phyloP scores from a whole-genome alignment of 35 echinoderm and acorn worm genomes.

The Anneissia japonica region DNA sequence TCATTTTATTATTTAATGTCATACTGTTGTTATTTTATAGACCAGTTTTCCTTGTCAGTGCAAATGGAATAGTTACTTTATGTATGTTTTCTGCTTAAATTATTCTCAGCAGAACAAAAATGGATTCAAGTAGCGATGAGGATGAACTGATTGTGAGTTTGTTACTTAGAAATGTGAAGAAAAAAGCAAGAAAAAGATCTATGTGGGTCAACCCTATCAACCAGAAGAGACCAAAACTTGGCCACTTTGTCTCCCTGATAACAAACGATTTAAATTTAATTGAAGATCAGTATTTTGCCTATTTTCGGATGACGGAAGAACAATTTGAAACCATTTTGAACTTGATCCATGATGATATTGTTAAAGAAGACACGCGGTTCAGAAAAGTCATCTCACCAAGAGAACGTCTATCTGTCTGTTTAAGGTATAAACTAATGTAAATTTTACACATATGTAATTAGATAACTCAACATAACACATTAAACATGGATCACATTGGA shows the following conservation, averaged over 20 bases:
- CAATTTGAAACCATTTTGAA: neutral
- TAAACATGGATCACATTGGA: too few species aligned
- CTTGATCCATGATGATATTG: neutral
- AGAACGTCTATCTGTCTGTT: neutral
- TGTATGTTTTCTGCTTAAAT: too few species aligned
- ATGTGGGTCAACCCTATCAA: neutral
- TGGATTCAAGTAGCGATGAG: too few species aligned
- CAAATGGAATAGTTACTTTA: too few species aligned
- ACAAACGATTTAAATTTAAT: neutral
- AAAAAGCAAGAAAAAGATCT: neutral
- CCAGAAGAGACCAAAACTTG: neutral
- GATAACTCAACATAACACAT: too few species aligned
- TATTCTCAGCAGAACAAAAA: too few species aligned
- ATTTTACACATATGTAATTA: too few species aligned
- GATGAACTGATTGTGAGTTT: too few species aligned
- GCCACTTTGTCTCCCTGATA: neutral
- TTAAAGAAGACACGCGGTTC: neutral
- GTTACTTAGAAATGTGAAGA: too few species aligned
- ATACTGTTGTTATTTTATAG: too few species aligned
- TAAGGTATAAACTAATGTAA: neutral
- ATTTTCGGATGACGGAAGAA: neutral
- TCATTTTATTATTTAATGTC: too few species aligned
- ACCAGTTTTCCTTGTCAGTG: too few species aligned
- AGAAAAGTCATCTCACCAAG: neutral
- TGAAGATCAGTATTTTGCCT: neutral